These are phyloP conservation scores for Tympanoctomys barrerae DNA, from an alignment of 2,797 vertebrate genomes.

Conservation along the genomic window DNA sequence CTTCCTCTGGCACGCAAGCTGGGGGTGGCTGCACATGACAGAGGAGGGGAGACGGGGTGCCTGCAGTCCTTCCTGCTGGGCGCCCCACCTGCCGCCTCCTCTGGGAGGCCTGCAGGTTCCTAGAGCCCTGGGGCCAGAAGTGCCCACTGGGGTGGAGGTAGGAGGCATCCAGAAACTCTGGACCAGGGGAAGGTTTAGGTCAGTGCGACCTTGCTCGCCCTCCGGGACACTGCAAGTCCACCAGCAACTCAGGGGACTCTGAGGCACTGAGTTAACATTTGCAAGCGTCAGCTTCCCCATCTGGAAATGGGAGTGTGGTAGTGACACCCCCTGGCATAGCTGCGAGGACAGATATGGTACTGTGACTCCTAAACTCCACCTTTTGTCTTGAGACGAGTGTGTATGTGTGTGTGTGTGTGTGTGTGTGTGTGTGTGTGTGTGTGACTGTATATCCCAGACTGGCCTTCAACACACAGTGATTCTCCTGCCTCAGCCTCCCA, in stretches of 20 bases:
- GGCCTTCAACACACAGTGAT: background rate
- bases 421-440: no score
- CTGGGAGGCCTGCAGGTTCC: background rate
- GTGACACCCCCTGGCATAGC: background rate
- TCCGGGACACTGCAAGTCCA: background rate
- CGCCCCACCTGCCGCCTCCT: background rate
- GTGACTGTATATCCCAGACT: background rate
- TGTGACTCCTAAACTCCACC: background rate
- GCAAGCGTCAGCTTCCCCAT: background rate
- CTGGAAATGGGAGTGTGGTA: background rate
- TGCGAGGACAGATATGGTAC: background rate
- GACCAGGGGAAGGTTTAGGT: no score
- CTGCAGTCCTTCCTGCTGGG: background rate
- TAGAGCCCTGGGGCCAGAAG: background rate
- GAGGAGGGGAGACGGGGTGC: background rate
- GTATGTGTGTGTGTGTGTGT: no score
- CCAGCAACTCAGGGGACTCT: background rate
- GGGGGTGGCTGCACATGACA: background rate
- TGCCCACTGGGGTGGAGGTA: background rate
- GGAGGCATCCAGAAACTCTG: background rate
- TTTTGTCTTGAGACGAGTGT: background rate
- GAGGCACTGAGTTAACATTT: background rate
- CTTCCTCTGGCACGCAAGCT: background rate
- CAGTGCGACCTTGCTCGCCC: background rate
- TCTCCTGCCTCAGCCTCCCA: background rate